phyloP scores from a whole-genome alignment of 2,113 vertebrate genomes.

The Ascaphus truei region DNA sequence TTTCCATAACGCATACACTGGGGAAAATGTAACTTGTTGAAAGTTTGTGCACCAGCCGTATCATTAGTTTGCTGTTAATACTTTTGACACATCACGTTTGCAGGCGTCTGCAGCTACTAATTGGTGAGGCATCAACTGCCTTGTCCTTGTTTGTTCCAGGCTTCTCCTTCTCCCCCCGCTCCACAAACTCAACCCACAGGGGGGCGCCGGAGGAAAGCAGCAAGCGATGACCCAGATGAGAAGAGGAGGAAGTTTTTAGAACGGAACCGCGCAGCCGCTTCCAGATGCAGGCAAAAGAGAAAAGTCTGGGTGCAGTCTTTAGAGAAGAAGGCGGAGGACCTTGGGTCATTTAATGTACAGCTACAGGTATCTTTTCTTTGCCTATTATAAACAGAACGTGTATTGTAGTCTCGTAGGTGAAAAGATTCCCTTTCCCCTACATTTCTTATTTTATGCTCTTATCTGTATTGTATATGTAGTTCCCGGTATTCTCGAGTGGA shows the following conservation, averaged over 20 bases:
- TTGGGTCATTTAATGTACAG: conserved; percentile 85
- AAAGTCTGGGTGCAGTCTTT: conserved; percentile 97
- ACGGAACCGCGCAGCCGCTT: conserved; percentile 90
- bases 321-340: conserved; percentile 92
- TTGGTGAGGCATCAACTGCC: conserved; percentile 6
- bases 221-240: conserved; percentile 93
- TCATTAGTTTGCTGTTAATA: not conserved
- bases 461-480: no score
- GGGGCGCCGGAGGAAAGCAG: conserved; percentile 88
- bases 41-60: conserved; percentile 11
- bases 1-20: no score
- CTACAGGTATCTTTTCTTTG: conserved; percentile 74
- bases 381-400: no score
- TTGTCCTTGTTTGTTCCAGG: conserved; percentile 55
- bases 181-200: conserved; percentile 86
- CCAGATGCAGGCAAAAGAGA: conserved; percentile 92
- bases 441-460: no score
- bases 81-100: not conserved
- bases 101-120: not conserved
- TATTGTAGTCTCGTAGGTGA: no score
- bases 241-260: conserved; percentile 96
- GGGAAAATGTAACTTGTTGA: no score
- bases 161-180: conserved; percentile 81
- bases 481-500: no score
- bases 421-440: no score